Evolutionary conservation across 2,888 invertebrate species (phyloP).

Genomic region (Sesamia inferens): DNA sequence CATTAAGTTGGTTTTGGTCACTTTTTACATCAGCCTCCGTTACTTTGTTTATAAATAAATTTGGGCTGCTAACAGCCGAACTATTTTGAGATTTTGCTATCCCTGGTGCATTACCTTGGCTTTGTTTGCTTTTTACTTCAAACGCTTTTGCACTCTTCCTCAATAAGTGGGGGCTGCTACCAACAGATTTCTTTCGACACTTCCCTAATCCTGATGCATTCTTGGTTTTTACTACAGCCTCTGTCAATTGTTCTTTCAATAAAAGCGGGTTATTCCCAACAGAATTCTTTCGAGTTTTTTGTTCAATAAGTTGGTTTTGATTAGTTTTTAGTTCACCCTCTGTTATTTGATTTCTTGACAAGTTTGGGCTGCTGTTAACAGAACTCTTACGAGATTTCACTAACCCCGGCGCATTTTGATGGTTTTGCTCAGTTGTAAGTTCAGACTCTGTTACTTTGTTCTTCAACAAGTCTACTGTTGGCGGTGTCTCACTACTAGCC

Average conservation of each 20-base stretch:
- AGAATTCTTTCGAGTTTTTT: conserved; percentile 67
- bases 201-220: conserved; percentile 36
- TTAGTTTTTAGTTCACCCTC: not conserved
- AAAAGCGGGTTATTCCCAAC: conserved; percentile 67
- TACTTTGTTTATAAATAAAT: not conserved
- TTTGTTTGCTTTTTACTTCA: not conserved
- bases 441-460: conserved; percentile 3
- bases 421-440: not conserved
- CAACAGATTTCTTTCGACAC: conserved; percentile 67
- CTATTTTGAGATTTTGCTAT: conserved; percentile 63
- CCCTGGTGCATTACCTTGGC: conserved; percentile 6
- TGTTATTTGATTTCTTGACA: not conserved
- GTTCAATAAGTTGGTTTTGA: not conserved
- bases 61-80: conserved; percentile 69
- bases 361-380: conserved; percentile 63
- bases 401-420: conserved; percentile 10
- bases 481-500: not conserved
- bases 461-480: conserved; percentile 21
- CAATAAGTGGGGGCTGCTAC: conserved; percentile 67
- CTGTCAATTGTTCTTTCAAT: not conserved
- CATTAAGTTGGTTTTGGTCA: not conserved
- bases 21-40: not conserved
- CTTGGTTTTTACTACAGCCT: not conserved
- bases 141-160: not conserved
- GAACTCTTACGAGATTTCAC: conserved; percentile 68